Conservation (phyloP, 2,113 vertebrate species). For the Uropsilus gracilis region DNA sequence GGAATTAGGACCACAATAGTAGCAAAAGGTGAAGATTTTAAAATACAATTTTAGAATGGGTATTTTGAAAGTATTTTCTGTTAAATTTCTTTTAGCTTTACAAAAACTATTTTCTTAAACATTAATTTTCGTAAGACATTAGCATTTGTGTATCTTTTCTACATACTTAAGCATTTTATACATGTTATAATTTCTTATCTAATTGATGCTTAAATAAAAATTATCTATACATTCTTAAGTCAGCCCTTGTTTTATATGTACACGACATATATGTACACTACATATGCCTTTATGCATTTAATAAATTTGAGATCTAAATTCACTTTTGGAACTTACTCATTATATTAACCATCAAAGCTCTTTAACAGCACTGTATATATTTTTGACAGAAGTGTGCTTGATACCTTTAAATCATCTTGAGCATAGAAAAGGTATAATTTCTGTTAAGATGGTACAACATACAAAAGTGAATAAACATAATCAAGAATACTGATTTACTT, state of each 20-base stretch:
- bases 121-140: background rate
- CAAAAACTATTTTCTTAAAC: constrained; percentile 18
- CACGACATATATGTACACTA: background rate
- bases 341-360: background rate
- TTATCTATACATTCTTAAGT: background rate
- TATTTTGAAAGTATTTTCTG: background rate
- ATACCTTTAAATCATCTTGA: background rate
- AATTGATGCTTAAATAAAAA: background rate
- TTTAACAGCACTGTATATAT: background rate
- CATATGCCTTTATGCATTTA: background rate
- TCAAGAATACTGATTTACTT: background rate
- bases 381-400: background rate
- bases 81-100: background rate
- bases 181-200: background rate
- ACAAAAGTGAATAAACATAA: constrained; percentile 13
- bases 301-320: background rate
- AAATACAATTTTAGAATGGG: background rate
- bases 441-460: background rate
- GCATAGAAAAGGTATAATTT: background rate
- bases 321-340: background rate
- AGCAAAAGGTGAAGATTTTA: background rate
- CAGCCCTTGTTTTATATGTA: background rate
- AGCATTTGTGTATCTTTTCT: background rate
- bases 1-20: background rate
- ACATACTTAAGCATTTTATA: too few species aligned